Evolutionary conservation across 2,888 invertebrate genomes (phyloP).

Genomic region (Drosophila longiperda): DNA sequence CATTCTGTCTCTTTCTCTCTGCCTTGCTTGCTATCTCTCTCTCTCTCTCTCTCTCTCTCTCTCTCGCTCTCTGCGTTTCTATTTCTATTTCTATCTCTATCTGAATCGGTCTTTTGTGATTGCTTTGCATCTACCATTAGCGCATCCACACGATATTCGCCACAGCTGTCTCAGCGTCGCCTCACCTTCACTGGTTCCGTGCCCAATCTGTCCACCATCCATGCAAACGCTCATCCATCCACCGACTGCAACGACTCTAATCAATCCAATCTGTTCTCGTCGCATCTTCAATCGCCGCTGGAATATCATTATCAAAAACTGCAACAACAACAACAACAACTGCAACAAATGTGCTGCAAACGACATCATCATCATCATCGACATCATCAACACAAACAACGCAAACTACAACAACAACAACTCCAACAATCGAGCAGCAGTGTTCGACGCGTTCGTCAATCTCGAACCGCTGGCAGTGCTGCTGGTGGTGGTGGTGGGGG

Average conservation of each 20-base stretch:
- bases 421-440: conserved; percentile 67
- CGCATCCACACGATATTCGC: conserved; percentile 83
- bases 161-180: conserved; percentile 76
- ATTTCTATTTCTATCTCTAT: not conserved
- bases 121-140: conserved; percentile 67
- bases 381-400: conserved; percentile 55
- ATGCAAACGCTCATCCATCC: conserved; percentile 45
- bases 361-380: conserved; percentile 70
- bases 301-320: conserved; percentile 73
- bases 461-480: conserved; percentile 21
- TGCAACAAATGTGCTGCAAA: conserved; percentile 58
- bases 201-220: conserved; percentile 86
- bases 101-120: conserved; percentile 8
- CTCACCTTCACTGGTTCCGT: conserved; percentile 87
- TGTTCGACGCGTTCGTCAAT: conserved; percentile 75
- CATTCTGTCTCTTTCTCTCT: conserved; percentile 9
- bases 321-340: conserved; percentile 50
- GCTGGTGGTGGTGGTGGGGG: conserved; percentile 26
- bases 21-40: not conserved
- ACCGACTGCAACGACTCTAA: conserved; percentile 56
- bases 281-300: conserved; percentile 77
- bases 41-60: not conserved
- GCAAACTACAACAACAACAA: conserved; percentile 48
- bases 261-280: conserved; percentile 82
- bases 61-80: conserved; percentile 2